These are phyloP conservation scores for Hypsibius dujardini DNA, from an alignment of 1,140 invertebrate species.

Conservation along the genomic window DNA sequence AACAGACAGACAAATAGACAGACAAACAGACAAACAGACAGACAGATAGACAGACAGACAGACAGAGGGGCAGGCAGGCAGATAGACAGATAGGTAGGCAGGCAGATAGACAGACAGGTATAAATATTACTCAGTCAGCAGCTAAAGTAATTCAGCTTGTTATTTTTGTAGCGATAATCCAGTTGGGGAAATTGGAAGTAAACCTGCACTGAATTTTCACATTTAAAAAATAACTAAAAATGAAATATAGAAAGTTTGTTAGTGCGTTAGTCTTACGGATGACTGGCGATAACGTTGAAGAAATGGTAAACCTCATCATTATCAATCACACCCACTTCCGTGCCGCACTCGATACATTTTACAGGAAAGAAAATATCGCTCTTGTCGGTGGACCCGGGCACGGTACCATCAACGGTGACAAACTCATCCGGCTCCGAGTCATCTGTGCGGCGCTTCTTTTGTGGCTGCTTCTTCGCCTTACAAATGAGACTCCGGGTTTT, in stretches of 20 bases:
- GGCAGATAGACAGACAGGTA: too few relatives aligned
- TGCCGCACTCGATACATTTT: conserved; percentile 40
- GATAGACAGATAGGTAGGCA: too few relatives aligned
- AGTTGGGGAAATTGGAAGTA: too few relatives aligned
- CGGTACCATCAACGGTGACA: neutral
- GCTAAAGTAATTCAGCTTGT: too few relatives aligned
- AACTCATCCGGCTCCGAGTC: neutral
- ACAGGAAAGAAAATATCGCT: conserved; percentile 40
- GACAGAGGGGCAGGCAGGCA: too few relatives aligned
- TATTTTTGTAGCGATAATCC: too few relatives aligned
- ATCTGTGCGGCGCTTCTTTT: neutral
- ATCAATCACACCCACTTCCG: conserved; percentile 44
- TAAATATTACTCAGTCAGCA: too few relatives aligned
- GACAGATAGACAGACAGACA: too few relatives aligned
- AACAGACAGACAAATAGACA: too few relatives aligned
- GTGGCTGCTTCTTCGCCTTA: conserved; percentile 18
- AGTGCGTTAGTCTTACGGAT: conserved; percentile 24
- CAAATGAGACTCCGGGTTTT: conserved; percentile 33
- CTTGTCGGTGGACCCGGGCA: conserved; percentile 15
- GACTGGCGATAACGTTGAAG: conserved; percentile 45
- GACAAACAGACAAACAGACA: too few relatives aligned
- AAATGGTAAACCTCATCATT: conserved; percentile 47
- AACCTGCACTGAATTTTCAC: too few relatives aligned
- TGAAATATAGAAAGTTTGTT: too few relatives aligned
- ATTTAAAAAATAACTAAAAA: neutral